A percentile compares a stretch with the other conserved stretches of the same genome.
Conservation (phyloP, 2,888 invertebrate species). For the Cartodere bifasciata region DNA sequence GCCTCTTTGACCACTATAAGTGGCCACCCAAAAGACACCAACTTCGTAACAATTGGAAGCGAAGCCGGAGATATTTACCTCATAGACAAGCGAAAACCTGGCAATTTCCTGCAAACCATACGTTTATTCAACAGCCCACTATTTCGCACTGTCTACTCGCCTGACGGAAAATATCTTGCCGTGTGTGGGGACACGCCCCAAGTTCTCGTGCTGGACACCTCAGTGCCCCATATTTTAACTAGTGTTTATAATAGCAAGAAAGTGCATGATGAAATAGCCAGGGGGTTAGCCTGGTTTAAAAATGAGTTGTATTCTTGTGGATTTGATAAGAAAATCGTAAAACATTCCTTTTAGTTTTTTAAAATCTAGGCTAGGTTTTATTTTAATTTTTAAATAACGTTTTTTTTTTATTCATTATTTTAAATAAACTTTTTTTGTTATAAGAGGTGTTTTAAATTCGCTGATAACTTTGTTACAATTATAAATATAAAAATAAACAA, state of each 20-base stretch:
- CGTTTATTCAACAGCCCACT: slow-evolving; percentile 29
- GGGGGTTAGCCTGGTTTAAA: slow-evolving; percentile 42
- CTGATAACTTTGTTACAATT: too few relatives aligned
- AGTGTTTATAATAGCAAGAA: slow-evolving; percentile 34
- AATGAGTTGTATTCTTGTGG: slow-evolving; percentile 43
- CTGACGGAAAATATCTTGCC: slow-evolving; percentile 32
- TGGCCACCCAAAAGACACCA: slow-evolving; percentile 33
- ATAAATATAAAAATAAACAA: too few relatives aligned
- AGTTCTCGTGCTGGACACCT: slow-evolving; percentile 35
- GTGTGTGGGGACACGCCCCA: slow-evolving; percentile 37
- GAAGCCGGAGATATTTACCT: slow-evolving; percentile 39
- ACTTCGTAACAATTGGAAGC: slow-evolving; percentile 38
- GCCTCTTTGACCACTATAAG: slow-evolving; percentile 32
- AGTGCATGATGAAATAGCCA: slow-evolving; percentile 40
- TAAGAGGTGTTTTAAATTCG: too few relatives aligned
- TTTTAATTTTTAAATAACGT: too few relatives aligned
- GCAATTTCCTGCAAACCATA: slow-evolving; percentile 26
- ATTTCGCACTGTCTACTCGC: slow-evolving; percentile 33
- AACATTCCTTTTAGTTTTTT: too few relatives aligned
- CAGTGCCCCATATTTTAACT: slow-evolving; percentile 26
- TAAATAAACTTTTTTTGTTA: too few relatives aligned
- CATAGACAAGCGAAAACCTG: slow-evolving; percentile 38
- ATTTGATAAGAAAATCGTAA: slow-evolving; percentile 40
- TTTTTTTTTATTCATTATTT: too few relatives aligned
- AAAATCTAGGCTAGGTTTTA: too few relatives aligned